Conservation (phyloP, 2,888 invertebrate genomes). For the Caenorhabditis zanzibari region DNA sequence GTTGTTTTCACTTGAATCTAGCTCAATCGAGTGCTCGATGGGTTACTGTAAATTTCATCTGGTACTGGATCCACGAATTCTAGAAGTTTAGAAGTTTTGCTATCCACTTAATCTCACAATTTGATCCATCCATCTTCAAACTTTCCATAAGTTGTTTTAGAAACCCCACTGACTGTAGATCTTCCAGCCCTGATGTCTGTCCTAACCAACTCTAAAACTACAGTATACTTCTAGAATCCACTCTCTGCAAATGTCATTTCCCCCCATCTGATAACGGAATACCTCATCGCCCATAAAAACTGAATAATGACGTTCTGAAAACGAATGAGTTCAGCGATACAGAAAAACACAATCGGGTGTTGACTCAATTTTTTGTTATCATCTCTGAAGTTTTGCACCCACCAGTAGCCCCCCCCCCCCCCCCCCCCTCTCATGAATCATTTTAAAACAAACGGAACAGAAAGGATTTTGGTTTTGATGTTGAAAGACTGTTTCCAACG, state of each 20-base stretch:
- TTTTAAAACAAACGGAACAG: slow-evolving; percentile 15
- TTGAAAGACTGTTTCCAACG: neutral
- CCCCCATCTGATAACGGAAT: slow-evolving; percentile 7
- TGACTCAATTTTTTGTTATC: slow-evolving; percentile 25
- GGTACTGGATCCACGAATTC: no score
- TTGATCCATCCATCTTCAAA: no score
- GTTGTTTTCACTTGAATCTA: no score
- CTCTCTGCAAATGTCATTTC: neutral
- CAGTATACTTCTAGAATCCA: neutral
- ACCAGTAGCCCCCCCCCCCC: neutral
- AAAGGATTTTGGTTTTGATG: neutral
- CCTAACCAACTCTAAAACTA: neutral
- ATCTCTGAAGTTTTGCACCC: slow-evolving; percentile 6
- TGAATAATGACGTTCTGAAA: slow-evolving; percentile 31
- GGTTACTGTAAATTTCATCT: no score
- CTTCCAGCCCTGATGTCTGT: neutral
- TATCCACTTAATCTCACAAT: no score
- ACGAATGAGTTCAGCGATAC: slow-evolving; percentile 14
- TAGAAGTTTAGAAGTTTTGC: no score
- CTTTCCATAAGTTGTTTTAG: no score
- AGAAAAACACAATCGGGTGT: slow-evolving; percentile 21
- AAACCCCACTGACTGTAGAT: no score
- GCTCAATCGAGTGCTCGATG: no score
- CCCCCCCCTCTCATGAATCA: slow-evolving; percentile 20
- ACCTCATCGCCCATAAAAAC: slow-evolving; percentile 13